These are phyloP conservation scores for Dendronephthya gigantea DNA, from an alignment of 64 coral and sea anemone genomes.

Conservation along the genomic window DNA sequence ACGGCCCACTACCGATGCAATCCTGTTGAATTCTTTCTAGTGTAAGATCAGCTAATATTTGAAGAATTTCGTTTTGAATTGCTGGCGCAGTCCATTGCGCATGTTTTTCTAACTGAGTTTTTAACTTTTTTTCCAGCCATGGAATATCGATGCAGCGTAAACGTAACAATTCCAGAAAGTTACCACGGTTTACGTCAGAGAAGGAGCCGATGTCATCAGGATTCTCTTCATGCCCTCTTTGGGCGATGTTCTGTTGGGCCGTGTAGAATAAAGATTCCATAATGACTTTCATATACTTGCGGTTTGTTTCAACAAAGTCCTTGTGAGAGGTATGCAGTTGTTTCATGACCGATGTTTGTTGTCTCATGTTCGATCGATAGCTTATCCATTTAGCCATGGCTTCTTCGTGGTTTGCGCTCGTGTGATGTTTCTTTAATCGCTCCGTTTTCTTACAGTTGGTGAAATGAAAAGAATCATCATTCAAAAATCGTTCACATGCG, in stretches of 20 bases:
- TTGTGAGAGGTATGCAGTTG: no score
- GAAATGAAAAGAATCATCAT: constrained; percentile 20
- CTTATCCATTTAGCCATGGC: constrained; percentile 30
- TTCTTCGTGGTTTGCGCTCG: not conserved
- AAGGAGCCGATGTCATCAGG: constrained; percentile 7
- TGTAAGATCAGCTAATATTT: constrained; percentile 37
- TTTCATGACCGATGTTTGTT: not conserved
- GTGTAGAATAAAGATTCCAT: constrained; percentile 20
- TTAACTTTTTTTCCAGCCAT: constrained; percentile 28
- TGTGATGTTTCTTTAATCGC: constrained; percentile 23
- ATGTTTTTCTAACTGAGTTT: constrained; percentile 30
- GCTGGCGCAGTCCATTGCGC: constrained; percentile 22
- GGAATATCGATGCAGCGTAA: constrained; percentile 24
- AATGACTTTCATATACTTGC: constrained; percentile 20
- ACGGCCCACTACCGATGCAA: not conserved
- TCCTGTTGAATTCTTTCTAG: constrained; percentile 17
- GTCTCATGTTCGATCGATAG: not conserved
- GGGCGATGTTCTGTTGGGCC: constrained; percentile 35
- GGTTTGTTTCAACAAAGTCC: constrained; percentile 29
- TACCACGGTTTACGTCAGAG: constrained; percentile 28
- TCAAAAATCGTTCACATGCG: constrained; percentile 9
- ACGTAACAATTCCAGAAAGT: constrained; percentile 27
- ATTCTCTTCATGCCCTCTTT: constrained; percentile 22
- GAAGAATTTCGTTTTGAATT: constrained; percentile 29
- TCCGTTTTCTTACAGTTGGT: constrained; percentile 30